Evolutionary conservation across 1,140 invertebrate genomes (phyloP).

Genomic region (Cydia amplana): DNA sequence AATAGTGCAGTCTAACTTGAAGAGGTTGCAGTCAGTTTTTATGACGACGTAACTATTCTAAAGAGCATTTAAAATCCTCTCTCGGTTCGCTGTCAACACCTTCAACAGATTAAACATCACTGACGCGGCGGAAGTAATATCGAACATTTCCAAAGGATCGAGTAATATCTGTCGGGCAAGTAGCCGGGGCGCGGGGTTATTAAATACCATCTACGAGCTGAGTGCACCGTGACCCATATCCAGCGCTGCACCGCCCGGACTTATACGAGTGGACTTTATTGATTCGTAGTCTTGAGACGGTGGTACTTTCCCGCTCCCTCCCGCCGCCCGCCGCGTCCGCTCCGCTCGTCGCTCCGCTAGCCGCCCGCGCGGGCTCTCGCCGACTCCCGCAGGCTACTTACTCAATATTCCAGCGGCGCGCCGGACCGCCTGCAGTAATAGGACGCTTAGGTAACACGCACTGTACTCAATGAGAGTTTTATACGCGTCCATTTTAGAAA

Average conservation of each 20-base stretch:
- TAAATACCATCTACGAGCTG: slow-evolving; percentile 67
- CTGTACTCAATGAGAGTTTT: slow-evolving; percentile 46
- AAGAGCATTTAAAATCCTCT: slow-evolving; percentile 48
- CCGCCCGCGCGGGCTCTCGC: slow-evolving; percentile 38
- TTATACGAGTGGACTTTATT: slow-evolving; percentile 77
- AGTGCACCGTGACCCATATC: slow-evolving; percentile 75
- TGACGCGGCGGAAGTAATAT: slow-evolving; percentile 37
- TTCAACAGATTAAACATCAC: slow-evolving; percentile 35
- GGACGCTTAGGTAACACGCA: slow-evolving; percentile 60
- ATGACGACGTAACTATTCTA: slow-evolving; percentile 42
- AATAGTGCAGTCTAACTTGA: slow-evolving; percentile 26
- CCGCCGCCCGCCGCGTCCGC: slow-evolving; percentile 37
- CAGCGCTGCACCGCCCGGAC: slow-evolving; percentile 68
- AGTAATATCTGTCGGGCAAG: slow-evolving; percentile 64
- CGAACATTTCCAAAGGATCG: slow-evolving; percentile 42
- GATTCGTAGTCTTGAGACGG: slow-evolving; percentile 77
- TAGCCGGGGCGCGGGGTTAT: slow-evolving; percentile 56
- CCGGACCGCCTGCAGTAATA: slow-evolving; percentile 63
- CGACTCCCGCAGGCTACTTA: slow-evolving; percentile 62
- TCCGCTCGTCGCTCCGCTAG: slow-evolving; percentile 40
- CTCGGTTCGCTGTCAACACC: slow-evolving; percentile 37
- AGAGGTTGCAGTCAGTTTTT: slow-evolving; percentile 33
- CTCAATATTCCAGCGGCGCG: slow-evolving; percentile 70
- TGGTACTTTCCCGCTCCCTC: slow-evolving; percentile 60
- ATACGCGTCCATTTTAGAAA: slow-evolving; percentile 45